A percentile compares a stretch with the other conserved stretches of the same genome.
Evolutionary conservation across 1,140 invertebrate species (phyloP).

Genomic region (Dendrolimus kikuchii): DNA sequence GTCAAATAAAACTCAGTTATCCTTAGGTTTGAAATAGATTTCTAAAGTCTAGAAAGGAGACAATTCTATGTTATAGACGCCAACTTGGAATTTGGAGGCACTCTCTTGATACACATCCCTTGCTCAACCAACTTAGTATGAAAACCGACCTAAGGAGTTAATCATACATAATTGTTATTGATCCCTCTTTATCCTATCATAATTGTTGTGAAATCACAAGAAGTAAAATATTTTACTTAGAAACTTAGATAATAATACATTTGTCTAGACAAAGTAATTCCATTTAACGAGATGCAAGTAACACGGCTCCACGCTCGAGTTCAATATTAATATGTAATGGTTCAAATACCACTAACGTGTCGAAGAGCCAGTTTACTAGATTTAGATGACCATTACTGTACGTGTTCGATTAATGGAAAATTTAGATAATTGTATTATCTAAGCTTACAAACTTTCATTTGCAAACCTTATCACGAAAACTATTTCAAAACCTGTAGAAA

Average conservation of each 20-base stretch:
- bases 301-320: too few species aligned
- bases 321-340: too few species aligned
- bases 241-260: too few species aligned
- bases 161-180: constrained; percentile 33
- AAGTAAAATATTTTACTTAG: constrained; percentile 22
- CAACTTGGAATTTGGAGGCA: constrained; percentile 3
- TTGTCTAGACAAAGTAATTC: too few species aligned
- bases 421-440: constrained; percentile 6
- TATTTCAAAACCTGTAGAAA: constrained; percentile 62
- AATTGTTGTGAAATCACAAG: constrained; percentile 29
- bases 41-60: constrained; percentile 18
- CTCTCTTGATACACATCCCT: not conserved
- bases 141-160: not conserved
- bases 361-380: too few species aligned
- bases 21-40: constrained; percentile 59
- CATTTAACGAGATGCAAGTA: too few species aligned
- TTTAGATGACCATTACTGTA: too few species aligned
- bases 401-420: too few species aligned
- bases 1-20: constrained; percentile 30
- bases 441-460: constrained; percentile 3
- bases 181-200: constrained; percentile 56
- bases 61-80: constrained; percentile 2
- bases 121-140: too few species aligned
- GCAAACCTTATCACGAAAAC: constrained; percentile 26
- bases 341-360: too few species aligned